Evolutionary conservation across 2,888 invertebrate genomes (phyloP).

Genomic region (Gastrophysa polygoni): DNA sequence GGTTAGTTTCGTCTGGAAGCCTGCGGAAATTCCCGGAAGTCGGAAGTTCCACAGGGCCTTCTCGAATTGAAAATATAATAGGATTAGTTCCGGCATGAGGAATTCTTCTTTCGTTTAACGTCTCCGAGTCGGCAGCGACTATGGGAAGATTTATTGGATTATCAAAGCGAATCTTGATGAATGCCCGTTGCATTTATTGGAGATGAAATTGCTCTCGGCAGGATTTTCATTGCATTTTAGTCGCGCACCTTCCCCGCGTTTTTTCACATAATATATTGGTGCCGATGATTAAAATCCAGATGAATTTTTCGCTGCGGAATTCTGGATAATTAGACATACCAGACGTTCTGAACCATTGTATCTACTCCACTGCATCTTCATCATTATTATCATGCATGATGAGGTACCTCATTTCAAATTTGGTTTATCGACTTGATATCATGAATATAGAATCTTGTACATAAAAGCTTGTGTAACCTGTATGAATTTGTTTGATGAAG

Average conservation of each 20-base stretch:
- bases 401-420: too few relatives aligned
- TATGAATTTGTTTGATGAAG: too few relatives aligned
- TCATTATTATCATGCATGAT: too few relatives aligned
- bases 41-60: not conserved
- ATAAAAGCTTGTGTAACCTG: too few relatives aligned
- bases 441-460: too few relatives aligned
- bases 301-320: not conserved
- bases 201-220: not conserved
- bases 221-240: not conserved
- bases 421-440: too few relatives aligned
- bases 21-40: too few relatives aligned
- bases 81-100: not conserved
- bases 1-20: not conserved
- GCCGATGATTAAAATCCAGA: not conserved
- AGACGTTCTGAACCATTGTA: too few relatives aligned
- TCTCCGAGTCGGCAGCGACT: not conserved
- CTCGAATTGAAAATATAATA: not conserved
- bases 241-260: not conserved
- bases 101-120: not conserved
- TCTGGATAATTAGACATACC: too few relatives aligned
- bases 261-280: not conserved
- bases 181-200: not conserved
- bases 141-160: not conserved
- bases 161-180: not conserved
- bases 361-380: too few relatives aligned